phyloP scores from a whole-genome alignment of 2,113 vertebrate species.

The Himantopus leucocephalus region DNA sequence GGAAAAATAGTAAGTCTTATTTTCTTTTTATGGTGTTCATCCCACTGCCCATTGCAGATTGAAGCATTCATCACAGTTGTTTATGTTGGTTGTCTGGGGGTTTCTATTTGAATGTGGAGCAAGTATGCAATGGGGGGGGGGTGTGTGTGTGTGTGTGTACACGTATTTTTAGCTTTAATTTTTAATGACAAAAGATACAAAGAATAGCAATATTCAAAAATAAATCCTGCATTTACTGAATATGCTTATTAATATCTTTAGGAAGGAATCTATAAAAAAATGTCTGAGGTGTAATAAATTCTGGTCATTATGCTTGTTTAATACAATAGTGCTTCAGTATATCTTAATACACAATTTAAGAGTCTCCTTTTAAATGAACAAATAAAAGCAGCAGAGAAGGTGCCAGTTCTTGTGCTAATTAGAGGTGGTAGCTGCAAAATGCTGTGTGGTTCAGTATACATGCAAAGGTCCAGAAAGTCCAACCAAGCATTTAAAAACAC shows the following conservation, averaged over 20 bases:
- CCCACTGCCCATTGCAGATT: slow-evolving; percentile 14
- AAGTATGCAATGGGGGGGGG: neutral
- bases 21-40: slow-evolving; percentile 45
- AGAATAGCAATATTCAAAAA: neutral
- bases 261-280: neutral
- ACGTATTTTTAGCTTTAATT: slow-evolving; percentile 25
- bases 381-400: neutral
- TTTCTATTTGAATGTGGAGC: slow-evolving; percentile 14
- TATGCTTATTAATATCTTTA: neutral
- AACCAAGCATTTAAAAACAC: neutral
- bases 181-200: neutral
- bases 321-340: neutral
- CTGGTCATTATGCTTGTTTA: neutral
- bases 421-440: neutral
- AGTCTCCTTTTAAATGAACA: neutral
- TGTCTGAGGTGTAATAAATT: neutral
- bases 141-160: neutral
- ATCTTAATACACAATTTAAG: neutral
- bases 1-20: slow-evolving; percentile 43
- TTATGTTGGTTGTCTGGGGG: slow-evolving; percentile 37
- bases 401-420: neutral
- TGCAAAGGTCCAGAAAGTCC: neutral
- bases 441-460: neutral
- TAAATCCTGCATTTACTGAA: neutral
- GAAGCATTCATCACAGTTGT: slow-evolving; percentile 38